A percentile compares a stretch with the other conserved stretches of the same genome.
Conservation (phyloP, 2,888 invertebrate species). For the Oscheius sp. region DNA sequence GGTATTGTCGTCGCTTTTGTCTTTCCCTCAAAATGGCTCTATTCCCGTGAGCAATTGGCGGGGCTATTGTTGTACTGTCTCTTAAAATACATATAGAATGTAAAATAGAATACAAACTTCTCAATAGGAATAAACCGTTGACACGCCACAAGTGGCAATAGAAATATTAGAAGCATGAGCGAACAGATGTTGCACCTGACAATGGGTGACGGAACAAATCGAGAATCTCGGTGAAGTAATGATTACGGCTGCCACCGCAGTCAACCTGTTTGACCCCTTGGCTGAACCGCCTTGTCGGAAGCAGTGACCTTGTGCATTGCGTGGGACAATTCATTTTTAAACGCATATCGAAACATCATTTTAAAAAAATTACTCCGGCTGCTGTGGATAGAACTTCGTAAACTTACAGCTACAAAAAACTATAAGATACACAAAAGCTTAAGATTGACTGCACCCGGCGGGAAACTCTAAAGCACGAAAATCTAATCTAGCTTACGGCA, state of each 20-base stretch:
- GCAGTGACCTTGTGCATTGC: neutral
- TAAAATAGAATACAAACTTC: constrained; percentile 2
- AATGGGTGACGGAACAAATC: neutral
- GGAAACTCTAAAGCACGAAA: no score
- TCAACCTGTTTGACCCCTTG: constrained; percentile 8
- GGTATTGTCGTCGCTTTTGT: neutral
- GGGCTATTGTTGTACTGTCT: constrained; percentile 30
- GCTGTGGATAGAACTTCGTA: no score
- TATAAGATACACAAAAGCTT: no score
- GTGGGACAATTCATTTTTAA: neutral
- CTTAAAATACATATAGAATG: neutral
- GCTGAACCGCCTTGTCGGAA: neutral
- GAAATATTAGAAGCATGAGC: constrained; percentile 16
- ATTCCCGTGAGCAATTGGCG: constrained; percentile 34
- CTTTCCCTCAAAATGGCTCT: neutral
- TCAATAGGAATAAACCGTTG: constrained; percentile 31
- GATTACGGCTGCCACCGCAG: constrained; percentile 4
- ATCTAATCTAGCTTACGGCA: no score
- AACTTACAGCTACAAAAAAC: no score
- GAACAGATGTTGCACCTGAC: constrained; percentile 2
- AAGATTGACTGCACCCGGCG: no score
- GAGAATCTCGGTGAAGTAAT: constrained; percentile 19
- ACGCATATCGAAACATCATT: neutral
- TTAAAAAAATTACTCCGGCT: neutral
- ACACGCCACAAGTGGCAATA: constrained; percentile 1